Evolutionary conservation across 1,140 invertebrate genomes (phyloP).

Genomic region (Hyles euphorbiae): DNA sequence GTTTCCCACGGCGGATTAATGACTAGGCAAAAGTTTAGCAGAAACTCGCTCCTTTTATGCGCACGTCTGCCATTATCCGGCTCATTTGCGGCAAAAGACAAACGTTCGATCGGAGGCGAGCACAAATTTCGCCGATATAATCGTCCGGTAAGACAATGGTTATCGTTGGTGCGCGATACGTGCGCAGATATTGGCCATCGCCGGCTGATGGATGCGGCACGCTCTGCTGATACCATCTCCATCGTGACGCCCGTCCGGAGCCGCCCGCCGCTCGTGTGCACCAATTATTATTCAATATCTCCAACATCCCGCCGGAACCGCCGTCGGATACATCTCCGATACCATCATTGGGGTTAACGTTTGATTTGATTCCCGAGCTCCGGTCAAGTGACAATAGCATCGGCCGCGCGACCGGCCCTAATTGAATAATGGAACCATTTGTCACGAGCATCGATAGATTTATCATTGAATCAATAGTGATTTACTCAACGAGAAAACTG

Average conservation of each 20-base stretch:
- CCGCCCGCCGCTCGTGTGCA: conserved; percentile 35
- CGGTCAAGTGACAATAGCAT: conserved; percentile 55
- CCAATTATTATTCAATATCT: conserved; percentile 71
- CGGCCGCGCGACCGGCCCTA: conserved; percentile 32
- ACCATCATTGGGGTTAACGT: conserved; percentile 39
- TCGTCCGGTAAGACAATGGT: conserved; percentile 66
- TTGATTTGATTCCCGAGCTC: conserved; percentile 35
- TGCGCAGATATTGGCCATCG: conserved; percentile 43
- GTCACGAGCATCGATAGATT: conserved; percentile 35
- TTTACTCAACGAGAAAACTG: conserved; percentile 12
- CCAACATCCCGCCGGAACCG: conserved; percentile 29
- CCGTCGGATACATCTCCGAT: conserved; percentile 34
- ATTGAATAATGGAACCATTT: conserved; percentile 54
- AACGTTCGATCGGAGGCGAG: conserved; percentile 55
- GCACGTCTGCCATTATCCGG: conserved; percentile 48
- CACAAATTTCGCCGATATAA: conserved; percentile 68
- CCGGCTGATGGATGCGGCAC: conserved; percentile 66
- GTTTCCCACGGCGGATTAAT: conserved; percentile 62
- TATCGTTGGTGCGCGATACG: conserved; percentile 58
- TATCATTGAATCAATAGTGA: conserved; percentile 25
- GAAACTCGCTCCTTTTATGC: conserved; percentile 56
- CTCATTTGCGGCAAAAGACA: conserved; percentile 68
- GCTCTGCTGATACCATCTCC: conserved; percentile 58
- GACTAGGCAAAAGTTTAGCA: conserved; percentile 61
- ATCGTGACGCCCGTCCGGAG: conserved; percentile 46